Evolutionary conservation across 2,888 invertebrate genomes (phyloP).

Genomic region (Sesia apiformis): DNA sequence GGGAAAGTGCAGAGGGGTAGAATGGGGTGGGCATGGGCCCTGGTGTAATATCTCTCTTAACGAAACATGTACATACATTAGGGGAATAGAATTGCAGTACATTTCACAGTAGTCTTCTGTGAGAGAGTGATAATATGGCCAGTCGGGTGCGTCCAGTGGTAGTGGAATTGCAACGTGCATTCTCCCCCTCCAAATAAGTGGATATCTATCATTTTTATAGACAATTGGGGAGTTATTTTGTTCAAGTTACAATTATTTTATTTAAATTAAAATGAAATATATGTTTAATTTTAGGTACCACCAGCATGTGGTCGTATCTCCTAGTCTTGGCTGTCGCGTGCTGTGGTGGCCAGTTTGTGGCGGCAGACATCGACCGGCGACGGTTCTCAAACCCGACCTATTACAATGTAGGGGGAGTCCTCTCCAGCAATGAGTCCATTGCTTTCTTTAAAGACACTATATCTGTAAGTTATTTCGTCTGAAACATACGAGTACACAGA

Average conservation of each 20-base stretch:
- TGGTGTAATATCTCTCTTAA: neutral
- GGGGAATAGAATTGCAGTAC: neutral
- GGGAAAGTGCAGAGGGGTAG: neutral
- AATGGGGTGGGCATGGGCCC: neutral
- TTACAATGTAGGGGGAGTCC: slow-evolving; percentile 94
- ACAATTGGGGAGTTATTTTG: neutral
- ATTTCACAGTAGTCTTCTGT: neutral
- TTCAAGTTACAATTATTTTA: neutral
- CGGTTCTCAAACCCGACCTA: slow-evolving; percentile 77
- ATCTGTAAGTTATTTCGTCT: slow-evolving; percentile 75
- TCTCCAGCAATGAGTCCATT: slow-evolving; percentile 88
- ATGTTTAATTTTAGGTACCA: slow-evolving; percentile 1
- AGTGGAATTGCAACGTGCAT: too few relatives aligned
- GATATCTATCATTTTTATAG: neutral
- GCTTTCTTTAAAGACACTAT: slow-evolving; percentile 88
- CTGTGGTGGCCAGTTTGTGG: slow-evolving; percentile 11
- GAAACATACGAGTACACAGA: too few relatives aligned
- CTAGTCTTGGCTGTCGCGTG: slow-evolving; percentile 18
- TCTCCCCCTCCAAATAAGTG: too few relatives aligned
- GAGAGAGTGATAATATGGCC: neutral
- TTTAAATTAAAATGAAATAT: neutral
- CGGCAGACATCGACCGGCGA: slow-evolving; percentile 46
- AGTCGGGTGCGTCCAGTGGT: neutral
- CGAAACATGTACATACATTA: neutral
- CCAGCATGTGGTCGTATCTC: slow-evolving; percentile 25